phyloP scores from a whole-genome alignment of 1,140 invertebrate species.

The Drosophila truncata region DNA sequence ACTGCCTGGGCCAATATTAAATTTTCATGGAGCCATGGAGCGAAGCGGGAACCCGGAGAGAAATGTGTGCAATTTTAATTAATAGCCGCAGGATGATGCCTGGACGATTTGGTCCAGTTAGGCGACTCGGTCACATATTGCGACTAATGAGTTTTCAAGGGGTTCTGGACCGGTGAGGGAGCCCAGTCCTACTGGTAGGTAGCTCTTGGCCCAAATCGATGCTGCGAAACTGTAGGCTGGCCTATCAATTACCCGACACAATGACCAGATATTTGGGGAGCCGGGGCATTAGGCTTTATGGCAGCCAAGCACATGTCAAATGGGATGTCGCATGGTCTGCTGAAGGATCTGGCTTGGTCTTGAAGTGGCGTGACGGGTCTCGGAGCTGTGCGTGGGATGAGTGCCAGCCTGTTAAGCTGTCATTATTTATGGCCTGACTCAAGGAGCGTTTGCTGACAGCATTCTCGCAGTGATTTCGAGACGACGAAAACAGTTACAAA shows the following conservation, averaged over 20 bases:
- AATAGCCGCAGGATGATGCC: slow-evolving; percentile 57
- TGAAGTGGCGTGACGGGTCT: not conserved
- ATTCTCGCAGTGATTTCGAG: slow-evolving; percentile 53
- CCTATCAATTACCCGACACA: slow-evolving; percentile 70
- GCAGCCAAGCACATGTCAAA: slow-evolving; percentile 72
- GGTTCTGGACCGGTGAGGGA: slow-evolving; percentile 4
- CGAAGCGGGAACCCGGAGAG: slow-evolving; percentile 16
- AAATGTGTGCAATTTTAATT: slow-evolving; percentile 73
- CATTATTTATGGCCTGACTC: slow-evolving; percentile 68
- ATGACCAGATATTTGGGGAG: slow-evolving; percentile 9
- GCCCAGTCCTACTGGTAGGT: not conserved
- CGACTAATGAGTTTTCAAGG: slow-evolving; percentile 59
- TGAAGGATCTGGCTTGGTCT: slow-evolving; percentile 10
- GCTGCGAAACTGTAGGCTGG: slow-evolving; percentile 42
- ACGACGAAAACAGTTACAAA: slow-evolving; percentile 66
- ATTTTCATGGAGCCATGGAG: slow-evolving; percentile 47
- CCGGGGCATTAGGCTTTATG: slow-evolving; percentile 44
- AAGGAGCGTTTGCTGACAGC: slow-evolving; percentile 69
- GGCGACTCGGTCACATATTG: slow-evolving; percentile 32
- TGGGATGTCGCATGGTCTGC: slow-evolving; percentile 40
- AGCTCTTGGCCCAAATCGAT: slow-evolving; percentile 47
- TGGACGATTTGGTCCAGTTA: slow-evolving; percentile 29
- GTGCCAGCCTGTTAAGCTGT: slow-evolving; percentile 58
- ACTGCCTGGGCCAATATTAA: slow-evolving; percentile 56
- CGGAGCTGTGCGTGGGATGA: slow-evolving; percentile 7